Conservation (phyloP, 2,888 invertebrate genomes). For the Melanostoma mellinum region DNA sequence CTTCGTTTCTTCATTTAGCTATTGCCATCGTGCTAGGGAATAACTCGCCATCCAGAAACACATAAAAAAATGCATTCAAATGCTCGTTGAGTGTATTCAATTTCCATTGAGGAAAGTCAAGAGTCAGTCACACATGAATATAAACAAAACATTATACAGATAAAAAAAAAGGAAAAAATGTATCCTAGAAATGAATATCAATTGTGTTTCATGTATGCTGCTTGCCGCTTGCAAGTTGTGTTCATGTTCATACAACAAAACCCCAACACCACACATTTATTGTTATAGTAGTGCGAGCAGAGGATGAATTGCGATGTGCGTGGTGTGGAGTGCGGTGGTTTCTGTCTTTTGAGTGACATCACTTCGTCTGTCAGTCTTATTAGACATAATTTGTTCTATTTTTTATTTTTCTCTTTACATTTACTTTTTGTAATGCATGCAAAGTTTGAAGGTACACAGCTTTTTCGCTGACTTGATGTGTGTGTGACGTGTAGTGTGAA, state of each 20-base stretch:
- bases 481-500: conserved; percentile 49
- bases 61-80: conserved; percentile 19
- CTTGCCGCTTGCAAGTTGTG: conserved; percentile 40
- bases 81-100: conserved; percentile 57
- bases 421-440: conserved; percentile 15
- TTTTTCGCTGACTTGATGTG: conserved; percentile 25
- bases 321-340: background rate
- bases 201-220: conserved; percentile 24
- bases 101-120: conserved; percentile 55
- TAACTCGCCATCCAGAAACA: conserved; percentile 23
- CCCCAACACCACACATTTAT: conserved; percentile 4
- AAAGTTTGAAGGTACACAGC: conserved; percentile 11
- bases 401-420: conserved; percentile 25
- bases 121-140: conserved; percentile 42
- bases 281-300: background rate
- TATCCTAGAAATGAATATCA: conserved; percentile 43
- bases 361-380: conserved; percentile 63
- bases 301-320: conserved; percentile 44
- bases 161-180: conserved; percentile 1
- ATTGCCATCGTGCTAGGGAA: conserved; percentile 49
- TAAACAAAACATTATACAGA: conserved; percentile 4
- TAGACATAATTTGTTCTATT: conserved; percentile 62
- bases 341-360: conserved; percentile 57
- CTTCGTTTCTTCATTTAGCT: conserved; percentile 13
- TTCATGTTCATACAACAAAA: background rate